These are phyloP conservation scores for Charadrius vociferus DNA, from an alignment of 2,113 vertebrate species.

Conservation along the genomic window DNA sequence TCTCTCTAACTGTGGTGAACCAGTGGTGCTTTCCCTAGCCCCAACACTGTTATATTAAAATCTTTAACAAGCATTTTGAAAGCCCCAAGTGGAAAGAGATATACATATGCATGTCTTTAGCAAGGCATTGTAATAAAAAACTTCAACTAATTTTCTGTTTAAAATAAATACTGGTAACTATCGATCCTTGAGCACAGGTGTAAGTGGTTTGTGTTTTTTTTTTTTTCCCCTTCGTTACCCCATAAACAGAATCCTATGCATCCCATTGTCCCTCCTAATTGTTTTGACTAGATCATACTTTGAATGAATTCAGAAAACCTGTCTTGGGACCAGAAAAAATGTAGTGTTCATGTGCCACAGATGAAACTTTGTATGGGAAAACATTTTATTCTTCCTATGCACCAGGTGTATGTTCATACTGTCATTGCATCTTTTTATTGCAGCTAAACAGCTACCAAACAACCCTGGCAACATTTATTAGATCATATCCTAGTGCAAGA, in stretches of 20 bases:
- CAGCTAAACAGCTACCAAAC: neutral
- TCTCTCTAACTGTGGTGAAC: neutral
- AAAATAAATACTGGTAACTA: neutral
- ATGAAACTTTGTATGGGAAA: neutral
- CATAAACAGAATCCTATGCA: neutral
- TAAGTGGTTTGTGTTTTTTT: neutral
- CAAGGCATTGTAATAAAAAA: neutral
- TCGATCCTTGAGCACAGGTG: neutral
- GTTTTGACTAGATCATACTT: neutral
- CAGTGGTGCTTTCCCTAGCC: neutral
- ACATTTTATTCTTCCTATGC: neutral
- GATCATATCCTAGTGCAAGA: neutral
- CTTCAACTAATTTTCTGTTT: neutral
- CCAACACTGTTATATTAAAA: neutral
- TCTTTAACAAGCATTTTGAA: neutral
- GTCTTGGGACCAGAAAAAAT: neutral
- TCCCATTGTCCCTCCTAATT: neutral
- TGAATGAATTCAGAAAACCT: neutral
- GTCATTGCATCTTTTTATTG: neutral
- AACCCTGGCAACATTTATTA: neutral
- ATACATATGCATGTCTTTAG: neutral
- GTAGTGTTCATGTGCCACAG: neutral
- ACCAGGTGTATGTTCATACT: neutral
- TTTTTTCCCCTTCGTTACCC: accelerated
- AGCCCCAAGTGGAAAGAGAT: neutral